Evolutionary conservation across 2,113 vertebrate species (phyloP), one percentile per base, ranked within the genome.

Genomic region (Melanerpes formicivorus): DNA sequence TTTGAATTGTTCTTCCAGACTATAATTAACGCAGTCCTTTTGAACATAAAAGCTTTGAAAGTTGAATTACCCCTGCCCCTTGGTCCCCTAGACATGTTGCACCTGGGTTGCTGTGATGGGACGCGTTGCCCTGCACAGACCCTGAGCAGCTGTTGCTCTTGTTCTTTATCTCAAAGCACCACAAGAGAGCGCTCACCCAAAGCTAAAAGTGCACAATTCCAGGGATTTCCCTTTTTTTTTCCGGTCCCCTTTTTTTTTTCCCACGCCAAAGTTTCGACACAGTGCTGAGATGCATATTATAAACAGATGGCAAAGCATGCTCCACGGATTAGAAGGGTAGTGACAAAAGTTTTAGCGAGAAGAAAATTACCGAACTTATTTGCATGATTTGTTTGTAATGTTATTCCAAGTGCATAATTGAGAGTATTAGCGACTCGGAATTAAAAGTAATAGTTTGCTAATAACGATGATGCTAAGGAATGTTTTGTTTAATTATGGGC

Each of bases 101-200:
- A 1, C 9, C 18, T 16, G 32, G 14, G 10, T 3, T 29, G 44
- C 30, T 14, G 14, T 0, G 3, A 3, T 11, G 22, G 3, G 16
- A 4, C 1, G 2, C 5, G 18, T 3, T 8, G 62, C 14, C 27
- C 16, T 13, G 11, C 1, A 5, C n/a, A 19, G 62, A 42, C 2
- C 17, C 18, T 0, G 48, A 48, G 59, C 27, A 22, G 66, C 29
- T 37, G 4, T 70, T 85, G 11, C 9, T 40, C 50, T 58, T 5
- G 18, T 4, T n/a, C 55, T 56, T 8, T n/a, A 30, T 27, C 34
- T 65, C 14, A 29, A 50, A 32, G 5, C 46, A 2, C 17, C 95
- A 89, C 93, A 34, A 84, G 96, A 95, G 95, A 88, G 96, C 85
- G 93, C 95, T 54, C 64, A 37, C 34, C 26, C 60, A 83, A 81